A percentile compares a stretch with the other conserved stretches of the same genome.
Evolutionary conservation across 2,797 vertebrate genomes (phyloP).

Genomic region (Chanos chanos): DNA sequence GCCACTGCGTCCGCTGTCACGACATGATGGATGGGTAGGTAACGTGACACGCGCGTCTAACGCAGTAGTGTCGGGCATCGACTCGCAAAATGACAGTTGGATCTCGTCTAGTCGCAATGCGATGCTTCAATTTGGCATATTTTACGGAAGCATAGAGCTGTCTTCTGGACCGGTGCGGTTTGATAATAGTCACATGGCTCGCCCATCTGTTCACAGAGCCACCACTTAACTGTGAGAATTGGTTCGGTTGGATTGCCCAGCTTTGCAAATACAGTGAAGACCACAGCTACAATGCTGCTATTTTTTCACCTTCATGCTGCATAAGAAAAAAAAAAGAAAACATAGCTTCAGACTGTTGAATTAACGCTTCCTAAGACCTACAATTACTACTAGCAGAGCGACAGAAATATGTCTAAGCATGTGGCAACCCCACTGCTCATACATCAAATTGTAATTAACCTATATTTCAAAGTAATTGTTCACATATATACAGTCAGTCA

Average conservation of each 20-base stretch:
- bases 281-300: conserved; percentile 5
- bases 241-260: conserved; percentile 13
- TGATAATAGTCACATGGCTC: conserved; percentile 4
- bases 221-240: conserved; percentile 22
- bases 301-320: conserved; percentile 16
- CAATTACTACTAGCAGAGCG: too few relatives aligned
- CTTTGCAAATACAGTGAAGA: conserved; percentile 22
- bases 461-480: too few relatives aligned
- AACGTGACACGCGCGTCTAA: neutral
- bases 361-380: too few relatives aligned
- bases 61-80: neutral
- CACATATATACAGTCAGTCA: too few relatives aligned
- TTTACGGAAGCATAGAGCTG: neutral
- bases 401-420: too few relatives aligned
- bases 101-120: neutral
- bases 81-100: conserved; percentile 9
- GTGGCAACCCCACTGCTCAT: too few relatives aligned
- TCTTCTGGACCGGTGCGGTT: conserved; percentile 5
- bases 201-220: conserved; percentile 25
- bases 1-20: neutral
- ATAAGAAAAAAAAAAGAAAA: too few relatives aligned
- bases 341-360: too few relatives aligned
- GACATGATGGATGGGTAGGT: conserved; percentile 11
- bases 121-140: neutral
- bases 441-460: too few relatives aligned